Conservation (phyloP, 2,888 invertebrate species). For the Luperina testacea region DNA sequence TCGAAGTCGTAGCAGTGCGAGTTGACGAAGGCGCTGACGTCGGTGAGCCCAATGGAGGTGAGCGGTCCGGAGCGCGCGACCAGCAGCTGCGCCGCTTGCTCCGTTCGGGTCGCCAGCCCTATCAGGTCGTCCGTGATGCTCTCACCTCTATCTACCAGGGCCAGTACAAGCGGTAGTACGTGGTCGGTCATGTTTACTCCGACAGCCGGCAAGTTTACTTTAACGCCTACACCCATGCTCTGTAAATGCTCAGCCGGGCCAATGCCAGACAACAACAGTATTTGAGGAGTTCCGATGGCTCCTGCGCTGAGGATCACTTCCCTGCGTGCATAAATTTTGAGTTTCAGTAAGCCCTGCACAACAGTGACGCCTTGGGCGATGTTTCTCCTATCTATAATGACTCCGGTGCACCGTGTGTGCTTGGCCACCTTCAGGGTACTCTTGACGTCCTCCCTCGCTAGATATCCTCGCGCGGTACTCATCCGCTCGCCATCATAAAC, state of each 20-base stretch:
- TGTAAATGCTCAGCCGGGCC: slow-evolving; percentile 76
- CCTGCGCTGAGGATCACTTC: slow-evolving; percentile 82
- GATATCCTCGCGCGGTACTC: slow-evolving; percentile 77
- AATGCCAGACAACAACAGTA: slow-evolving; percentile 81
- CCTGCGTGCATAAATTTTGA: slow-evolving; percentile 70
- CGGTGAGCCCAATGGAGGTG: slow-evolving; percentile 76
- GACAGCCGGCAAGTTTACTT: slow-evolving; percentile 73
- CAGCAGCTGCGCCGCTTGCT: slow-evolving; percentile 65
- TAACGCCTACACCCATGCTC: slow-evolving; percentile 69
- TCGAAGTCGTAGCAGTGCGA: slow-evolving; percentile 75
- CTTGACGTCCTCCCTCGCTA: slow-evolving; percentile 70
- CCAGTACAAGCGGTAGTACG: slow-evolving; percentile 68
- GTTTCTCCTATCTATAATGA: slow-evolving; percentile 73
- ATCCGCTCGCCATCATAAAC: slow-evolving; percentile 75
- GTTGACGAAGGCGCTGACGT: slow-evolving; percentile 75
- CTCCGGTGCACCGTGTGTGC: slow-evolving; percentile 72
- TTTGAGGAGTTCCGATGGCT: slow-evolving; percentile 77
- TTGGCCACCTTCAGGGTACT: slow-evolving; percentile 72
- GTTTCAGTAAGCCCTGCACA: slow-evolving; percentile 39
- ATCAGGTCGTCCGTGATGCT: slow-evolving; percentile 40
- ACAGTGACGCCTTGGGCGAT: slow-evolving; percentile 74
- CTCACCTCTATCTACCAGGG: slow-evolving; percentile 67
- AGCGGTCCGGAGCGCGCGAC: slow-evolving; percentile 68
- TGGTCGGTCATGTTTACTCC: slow-evolving; percentile 80
- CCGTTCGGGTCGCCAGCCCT: slow-evolving; percentile 28